These are phyloP conservation scores for Hirtodrosophila cameraria DNA, from an alignment of 2,888 invertebrate species.

Conservation along the genomic window DNA sequence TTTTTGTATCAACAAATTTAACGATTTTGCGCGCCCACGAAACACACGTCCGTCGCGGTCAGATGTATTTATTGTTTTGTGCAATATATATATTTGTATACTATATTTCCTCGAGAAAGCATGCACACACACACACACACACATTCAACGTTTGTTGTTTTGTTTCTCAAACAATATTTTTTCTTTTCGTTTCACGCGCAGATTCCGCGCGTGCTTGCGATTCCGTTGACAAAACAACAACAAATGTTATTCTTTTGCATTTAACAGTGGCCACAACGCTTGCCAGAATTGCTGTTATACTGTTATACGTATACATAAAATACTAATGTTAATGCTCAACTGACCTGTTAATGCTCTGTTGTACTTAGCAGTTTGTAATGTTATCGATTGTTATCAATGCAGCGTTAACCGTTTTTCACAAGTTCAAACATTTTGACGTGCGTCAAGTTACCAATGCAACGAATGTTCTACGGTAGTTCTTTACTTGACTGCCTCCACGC, in stretches of 20 bases:
- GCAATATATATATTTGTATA: too few relatives aligned
- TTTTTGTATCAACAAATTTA: constrained; percentile 36
- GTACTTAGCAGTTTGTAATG: too few relatives aligned
- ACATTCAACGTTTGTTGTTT: constrained; percentile 22
- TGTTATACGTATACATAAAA: too few relatives aligned
- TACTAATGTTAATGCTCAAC: too few relatives aligned
- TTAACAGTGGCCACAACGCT: constrained; percentile 35
- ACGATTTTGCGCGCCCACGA: constrained; percentile 45
- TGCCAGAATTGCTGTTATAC: too few relatives aligned
- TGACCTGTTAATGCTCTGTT: too few relatives aligned
- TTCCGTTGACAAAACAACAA: constrained; percentile 51
- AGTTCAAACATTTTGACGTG: too few relatives aligned
- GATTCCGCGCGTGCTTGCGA: constrained; percentile 25
- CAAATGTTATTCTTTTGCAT: constrained; percentile 49
- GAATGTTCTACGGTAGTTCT: too few relatives aligned
- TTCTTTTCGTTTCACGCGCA: constrained; percentile 37
- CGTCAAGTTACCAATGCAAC: too few relatives aligned
- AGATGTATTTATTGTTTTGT: constrained; percentile 22
- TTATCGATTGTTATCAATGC: too few relatives aligned
- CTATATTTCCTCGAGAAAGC: background rate
- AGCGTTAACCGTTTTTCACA: too few relatives aligned
- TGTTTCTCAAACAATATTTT: constrained; percentile 40
- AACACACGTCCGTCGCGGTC: constrained; percentile 16
- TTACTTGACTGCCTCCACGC: too few relatives aligned
- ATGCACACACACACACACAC: constrained; percentile 2